phyloP scores from a whole-genome alignment of 2,888 invertebrate genomes.

The Acleris sparsana region DNA sequence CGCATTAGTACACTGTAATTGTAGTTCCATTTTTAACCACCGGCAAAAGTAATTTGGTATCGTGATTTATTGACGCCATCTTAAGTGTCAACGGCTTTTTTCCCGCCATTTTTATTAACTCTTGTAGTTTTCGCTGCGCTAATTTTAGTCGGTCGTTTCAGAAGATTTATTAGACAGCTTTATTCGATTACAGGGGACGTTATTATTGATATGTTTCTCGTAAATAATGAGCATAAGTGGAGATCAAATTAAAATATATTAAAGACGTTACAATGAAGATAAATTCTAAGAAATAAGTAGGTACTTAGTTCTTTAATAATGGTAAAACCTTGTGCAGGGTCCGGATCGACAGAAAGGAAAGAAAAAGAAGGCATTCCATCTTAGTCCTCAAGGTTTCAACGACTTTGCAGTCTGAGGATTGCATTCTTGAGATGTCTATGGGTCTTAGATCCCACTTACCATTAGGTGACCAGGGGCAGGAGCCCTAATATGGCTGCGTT shows the following conservation, averaged over 20 bases:
- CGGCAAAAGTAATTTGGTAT: conserved; percentile 1
- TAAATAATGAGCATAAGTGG: conserved; percentile 1
- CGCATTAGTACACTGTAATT: background rate
- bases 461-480: too few relatives aligned
- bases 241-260: too few relatives aligned
- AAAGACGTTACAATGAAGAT: background rate
- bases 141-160: conserved; percentile 20
- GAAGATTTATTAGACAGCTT: conserved; percentile 28
- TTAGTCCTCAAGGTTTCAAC: too few relatives aligned
- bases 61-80: conserved; percentile 20
- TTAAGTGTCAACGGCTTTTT: conserved; percentile 9
- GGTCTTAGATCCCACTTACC: too few relatives aligned
- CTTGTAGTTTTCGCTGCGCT: conserved; percentile 25
- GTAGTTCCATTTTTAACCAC: conserved; percentile 6
- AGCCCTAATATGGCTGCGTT: too few relatives aligned
- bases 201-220: conserved; percentile 11
- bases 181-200: conserved; percentile 10
- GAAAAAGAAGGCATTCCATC: too few relatives aligned
- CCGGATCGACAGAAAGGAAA: too few relatives aligned
- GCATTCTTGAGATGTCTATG: too few relatives aligned
- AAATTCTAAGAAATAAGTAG: too few relatives aligned
- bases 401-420: too few relatives aligned
- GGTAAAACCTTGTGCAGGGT: too few relatives aligned
- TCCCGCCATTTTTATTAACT: conserved; percentile 29
- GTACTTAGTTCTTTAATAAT: too few relatives aligned